Percentiles rank a stretch among this genome's conserved stretches.
phyloP scores from a whole-genome alignment of 1,140 invertebrate genomes.

The Drosophila guanche region DNA sequence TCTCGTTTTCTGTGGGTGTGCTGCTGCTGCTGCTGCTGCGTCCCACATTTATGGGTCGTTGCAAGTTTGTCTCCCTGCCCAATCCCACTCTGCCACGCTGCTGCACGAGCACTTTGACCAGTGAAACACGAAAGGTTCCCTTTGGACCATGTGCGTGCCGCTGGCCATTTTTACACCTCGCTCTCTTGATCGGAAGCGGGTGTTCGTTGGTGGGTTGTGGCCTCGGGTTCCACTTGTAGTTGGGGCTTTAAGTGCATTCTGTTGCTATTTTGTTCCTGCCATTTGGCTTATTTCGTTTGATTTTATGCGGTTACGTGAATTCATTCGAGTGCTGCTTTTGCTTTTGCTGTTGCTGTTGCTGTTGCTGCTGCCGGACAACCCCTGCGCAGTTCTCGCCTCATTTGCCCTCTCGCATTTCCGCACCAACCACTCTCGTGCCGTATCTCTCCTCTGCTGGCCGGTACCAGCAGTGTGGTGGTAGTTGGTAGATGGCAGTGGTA shows the following conservation, averaged over 20 bases:
- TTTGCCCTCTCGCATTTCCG: conserved; percentile 15
- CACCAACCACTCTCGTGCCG: neutral
- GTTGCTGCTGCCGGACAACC: too few species aligned
- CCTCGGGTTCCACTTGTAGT: conserved; percentile 38
- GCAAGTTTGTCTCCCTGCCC: conserved; percentile 39
- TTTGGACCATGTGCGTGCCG: conserved; percentile 72
- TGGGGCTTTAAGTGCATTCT: conserved; percentile 75
- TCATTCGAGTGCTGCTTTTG: conserved; percentile 60
- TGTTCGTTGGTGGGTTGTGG: conserved; percentile 15
- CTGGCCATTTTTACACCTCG: conserved; percentile 77
- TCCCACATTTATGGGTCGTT: conserved; percentile 61
- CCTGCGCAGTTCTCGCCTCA: neutral
- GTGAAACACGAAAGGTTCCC: conserved; percentile 1
- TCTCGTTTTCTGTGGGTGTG: conserved; percentile 33
- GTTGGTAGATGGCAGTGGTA: neutral
- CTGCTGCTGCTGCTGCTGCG: neutral
- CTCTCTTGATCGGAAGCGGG: conserved; percentile 9
- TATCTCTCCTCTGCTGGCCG: conserved; percentile 27
- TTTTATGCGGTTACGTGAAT: conserved; percentile 81
- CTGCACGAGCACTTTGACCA: conserved; percentile 47
- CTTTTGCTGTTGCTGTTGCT: too few species aligned
- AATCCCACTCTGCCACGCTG: conserved; percentile 1
- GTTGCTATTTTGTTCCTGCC: conserved; percentile 70
- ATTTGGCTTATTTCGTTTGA: conserved; percentile 81
- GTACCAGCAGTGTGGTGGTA: too few species aligned